phyloP scores from a whole-genome alignment of 2,888 invertebrate genomes.

The Cerceris rybyensis region DNA sequence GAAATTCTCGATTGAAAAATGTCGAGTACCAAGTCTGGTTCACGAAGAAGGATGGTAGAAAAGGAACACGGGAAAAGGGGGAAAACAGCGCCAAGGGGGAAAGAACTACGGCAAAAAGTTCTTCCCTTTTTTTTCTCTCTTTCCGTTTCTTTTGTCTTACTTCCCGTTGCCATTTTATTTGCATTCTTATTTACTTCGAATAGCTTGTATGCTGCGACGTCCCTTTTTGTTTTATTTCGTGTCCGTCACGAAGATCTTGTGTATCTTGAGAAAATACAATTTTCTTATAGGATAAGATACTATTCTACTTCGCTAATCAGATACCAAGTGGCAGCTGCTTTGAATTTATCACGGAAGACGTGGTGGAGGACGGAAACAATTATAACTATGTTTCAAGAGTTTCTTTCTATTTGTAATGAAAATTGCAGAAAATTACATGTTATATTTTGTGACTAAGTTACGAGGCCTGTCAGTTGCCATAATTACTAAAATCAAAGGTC shows the following conservation, averaged over 20 bases:
- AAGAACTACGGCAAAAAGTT: conserved; percentile 28
- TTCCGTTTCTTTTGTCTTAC: neutral
- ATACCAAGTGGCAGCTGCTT: neutral
- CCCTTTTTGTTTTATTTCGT: conserved; percentile 10
- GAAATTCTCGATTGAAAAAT: conserved; percentile 50
- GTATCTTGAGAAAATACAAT: conserved; percentile 17
- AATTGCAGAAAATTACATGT: no score
- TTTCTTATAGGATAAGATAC: conserved; percentile 21
- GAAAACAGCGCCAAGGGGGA: neutral
- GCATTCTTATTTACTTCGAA: conserved; percentile 10
- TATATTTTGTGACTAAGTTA: no score
- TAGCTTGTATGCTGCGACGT: neutral
- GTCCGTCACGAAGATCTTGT: neutral
- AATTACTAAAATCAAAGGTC: no score
- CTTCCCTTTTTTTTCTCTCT: neutral
- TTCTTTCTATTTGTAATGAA: no score
- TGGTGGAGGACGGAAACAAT: no score
- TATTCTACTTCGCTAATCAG: conserved; percentile 15
- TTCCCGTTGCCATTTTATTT: conserved; percentile 1
- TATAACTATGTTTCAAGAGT: no score
- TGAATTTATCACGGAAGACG: no score
- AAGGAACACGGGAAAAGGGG: conserved; percentile 2
- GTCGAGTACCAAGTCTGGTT: conserved; percentile 33
- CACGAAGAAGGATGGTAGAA: conserved; percentile 9
- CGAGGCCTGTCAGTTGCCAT: no score